Conservation (phyloP, 2,113 vertebrate species). For the Lathamus discolor region DNA sequence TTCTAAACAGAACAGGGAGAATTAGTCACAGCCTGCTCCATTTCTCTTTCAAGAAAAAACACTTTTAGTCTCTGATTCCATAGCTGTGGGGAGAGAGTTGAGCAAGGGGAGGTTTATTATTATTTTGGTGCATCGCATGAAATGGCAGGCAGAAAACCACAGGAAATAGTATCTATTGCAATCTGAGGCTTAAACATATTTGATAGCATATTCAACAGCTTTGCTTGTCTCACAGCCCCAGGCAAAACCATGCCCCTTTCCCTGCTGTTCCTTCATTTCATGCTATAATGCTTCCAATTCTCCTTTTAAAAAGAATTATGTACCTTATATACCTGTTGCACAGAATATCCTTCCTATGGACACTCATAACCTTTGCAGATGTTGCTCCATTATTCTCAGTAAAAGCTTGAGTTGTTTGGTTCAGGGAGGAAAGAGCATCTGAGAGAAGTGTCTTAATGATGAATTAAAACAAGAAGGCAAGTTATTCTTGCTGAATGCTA, state of each 20-base stretch:
- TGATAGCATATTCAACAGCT: neutral
- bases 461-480: neutral
- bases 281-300: constrained; percentile 44
- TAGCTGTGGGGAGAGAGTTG: neutral
- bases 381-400: neutral
- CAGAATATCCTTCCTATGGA: neutral
- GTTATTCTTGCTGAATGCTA: neutral
- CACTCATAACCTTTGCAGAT: constrained; percentile 27
- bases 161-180: neutral
- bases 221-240: constrained; percentile 1
- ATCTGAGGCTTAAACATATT: constrained; percentile 8
- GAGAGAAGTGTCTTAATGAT: neutral
- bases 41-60: neutral
- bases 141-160: neutral
- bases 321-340: constrained; percentile 39
- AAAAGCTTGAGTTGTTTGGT: neutral
- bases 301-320: constrained; percentile 14
- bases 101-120: neutral
- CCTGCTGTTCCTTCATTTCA: constrained; percentile 65
- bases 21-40: neutral
- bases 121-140: neutral
- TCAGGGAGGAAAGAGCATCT: neutral
- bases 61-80: neutral
- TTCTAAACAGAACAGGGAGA: neutral
- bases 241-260: constrained; percentile 20